Evolutionary conservation across 2,113 vertebrate genomes (phyloP).

Genomic region (Anser brachyrhynchus): DNA sequence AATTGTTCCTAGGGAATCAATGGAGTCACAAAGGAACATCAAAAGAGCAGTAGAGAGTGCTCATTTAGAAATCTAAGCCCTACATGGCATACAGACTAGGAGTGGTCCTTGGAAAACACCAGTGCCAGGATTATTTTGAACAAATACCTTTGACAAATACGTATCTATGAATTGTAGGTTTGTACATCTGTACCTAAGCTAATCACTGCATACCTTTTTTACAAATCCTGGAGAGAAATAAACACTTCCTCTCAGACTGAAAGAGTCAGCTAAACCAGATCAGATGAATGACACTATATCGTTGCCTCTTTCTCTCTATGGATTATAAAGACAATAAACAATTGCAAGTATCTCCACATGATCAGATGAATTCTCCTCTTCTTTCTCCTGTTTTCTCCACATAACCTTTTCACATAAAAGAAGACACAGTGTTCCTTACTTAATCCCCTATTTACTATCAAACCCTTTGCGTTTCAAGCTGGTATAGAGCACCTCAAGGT

Average conservation of each 20-base stretch:
- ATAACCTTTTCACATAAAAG: background rate
- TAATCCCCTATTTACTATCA: background rate
- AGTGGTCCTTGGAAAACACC: background rate
- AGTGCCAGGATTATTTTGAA: background rate
- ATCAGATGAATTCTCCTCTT: background rate
- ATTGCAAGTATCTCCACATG: background rate
- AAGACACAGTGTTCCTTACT: background rate
- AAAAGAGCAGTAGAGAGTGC: background rate
- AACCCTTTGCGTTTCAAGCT: background rate
- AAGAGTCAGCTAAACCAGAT: background rate
- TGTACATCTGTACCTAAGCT: background rate
- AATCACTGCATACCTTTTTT: background rate
- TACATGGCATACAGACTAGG: background rate
- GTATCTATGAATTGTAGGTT: background rate
- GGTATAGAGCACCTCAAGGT: background rate
- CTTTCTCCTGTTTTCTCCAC: background rate
- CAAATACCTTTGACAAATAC: background rate
- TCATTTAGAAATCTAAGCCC: background rate
- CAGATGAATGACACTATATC: background rate
- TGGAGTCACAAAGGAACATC: background rate
- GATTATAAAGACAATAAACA: background rate
- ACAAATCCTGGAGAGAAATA: background rate
- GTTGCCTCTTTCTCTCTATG: background rate
- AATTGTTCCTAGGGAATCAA: background rate
- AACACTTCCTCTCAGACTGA: background rate